Conservation (phyloP, 2,797 vertebrate genomes). For the Pristis pectinata region DNA sequence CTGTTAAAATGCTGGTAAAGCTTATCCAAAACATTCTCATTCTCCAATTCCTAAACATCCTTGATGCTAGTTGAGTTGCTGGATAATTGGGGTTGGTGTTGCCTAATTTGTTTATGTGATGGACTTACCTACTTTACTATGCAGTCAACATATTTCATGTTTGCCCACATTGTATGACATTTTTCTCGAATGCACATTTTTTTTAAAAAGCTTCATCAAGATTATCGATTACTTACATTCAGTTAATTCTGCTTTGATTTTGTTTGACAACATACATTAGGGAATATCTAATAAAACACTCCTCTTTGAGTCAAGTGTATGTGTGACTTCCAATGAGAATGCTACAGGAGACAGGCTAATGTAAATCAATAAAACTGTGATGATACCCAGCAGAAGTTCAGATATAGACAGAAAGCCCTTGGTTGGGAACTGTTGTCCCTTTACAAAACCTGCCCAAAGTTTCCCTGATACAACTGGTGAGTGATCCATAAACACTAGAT, state of each 20-base stretch:
- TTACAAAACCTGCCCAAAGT: neutral
- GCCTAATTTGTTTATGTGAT: neutral
- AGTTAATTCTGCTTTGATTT: neutral
- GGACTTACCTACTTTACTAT: neutral
- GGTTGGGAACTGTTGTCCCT: neutral
- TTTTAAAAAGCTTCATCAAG: neutral
- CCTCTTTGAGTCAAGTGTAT: neutral
- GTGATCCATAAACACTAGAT: neutral
- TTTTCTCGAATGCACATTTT: neutral
- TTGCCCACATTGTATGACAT: neutral
- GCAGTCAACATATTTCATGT: neutral
- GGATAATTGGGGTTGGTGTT: neutral
- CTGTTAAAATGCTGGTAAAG: neutral
- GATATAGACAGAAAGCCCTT: neutral
- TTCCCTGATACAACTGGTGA: neutral
- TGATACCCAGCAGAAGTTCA: neutral
- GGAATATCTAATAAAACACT: neutral
- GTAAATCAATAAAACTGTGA: neutral
- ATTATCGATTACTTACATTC: neutral
- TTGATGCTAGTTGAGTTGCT: neutral
- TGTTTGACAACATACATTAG: neutral
- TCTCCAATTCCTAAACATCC: neutral
- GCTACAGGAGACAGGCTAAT: neutral
- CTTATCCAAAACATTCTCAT: neutral
- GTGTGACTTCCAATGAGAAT: neutral